Percentiles rank a stretch among this genome's conserved stretches.
phyloP scores from a whole-genome alignment of 2,113 vertebrate genomes.

The Podilymbus podiceps region DNA sequence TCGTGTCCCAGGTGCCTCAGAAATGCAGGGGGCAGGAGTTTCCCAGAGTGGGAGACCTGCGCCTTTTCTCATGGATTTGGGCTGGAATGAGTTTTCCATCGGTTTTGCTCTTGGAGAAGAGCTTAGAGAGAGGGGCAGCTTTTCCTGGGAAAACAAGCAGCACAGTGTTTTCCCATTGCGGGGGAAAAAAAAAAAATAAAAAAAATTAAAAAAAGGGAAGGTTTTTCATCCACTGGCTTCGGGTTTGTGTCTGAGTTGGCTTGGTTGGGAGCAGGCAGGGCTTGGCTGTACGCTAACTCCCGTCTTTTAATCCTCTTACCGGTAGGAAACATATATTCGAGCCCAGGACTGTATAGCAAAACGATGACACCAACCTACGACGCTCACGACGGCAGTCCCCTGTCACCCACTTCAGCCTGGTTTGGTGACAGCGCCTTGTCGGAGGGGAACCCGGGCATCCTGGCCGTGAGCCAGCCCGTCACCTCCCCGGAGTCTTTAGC shows the following conservation, averaged over 20 bases:
- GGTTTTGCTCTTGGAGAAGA: slow-evolving; percentile 8
- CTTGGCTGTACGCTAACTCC: neutral
- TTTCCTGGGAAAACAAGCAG: slow-evolving; percentile 27
- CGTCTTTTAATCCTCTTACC: slow-evolving; percentile 18
- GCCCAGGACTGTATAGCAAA: slow-evolving; percentile 97
- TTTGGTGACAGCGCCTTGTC: slow-evolving; percentile 97
- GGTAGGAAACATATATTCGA: slow-evolving; percentile 97
- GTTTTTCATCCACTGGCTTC: neutral
- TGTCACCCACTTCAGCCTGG: slow-evolving; percentile 97
- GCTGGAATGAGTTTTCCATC: slow-evolving; percentile 39
- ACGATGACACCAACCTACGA: slow-evolving; percentile 99
- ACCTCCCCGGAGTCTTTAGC: slow-evolving; percentile 92
- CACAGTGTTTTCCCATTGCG: neutral
- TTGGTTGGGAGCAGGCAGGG: neutral
- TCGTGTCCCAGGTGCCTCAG: neutral
- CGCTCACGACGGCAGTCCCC: slow-evolving; percentile 93
- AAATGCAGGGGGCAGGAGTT: neutral
- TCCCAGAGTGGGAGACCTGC: neutral
- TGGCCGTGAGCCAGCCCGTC: slow-evolving; percentile 95
- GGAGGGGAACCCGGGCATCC: slow-evolving; percentile 96
- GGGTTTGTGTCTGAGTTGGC: neutral
- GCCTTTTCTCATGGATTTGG: slow-evolving; percentile 1
- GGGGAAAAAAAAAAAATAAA: neutral
- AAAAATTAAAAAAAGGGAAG: neutral
- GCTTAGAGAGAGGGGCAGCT: neutral